These are phyloP conservation scores for Nemopilema nomurai DNA, from an alignment of 30 jellyfish, hydroid and myxozoan genomes.

Conservation along the genomic window DNA sequence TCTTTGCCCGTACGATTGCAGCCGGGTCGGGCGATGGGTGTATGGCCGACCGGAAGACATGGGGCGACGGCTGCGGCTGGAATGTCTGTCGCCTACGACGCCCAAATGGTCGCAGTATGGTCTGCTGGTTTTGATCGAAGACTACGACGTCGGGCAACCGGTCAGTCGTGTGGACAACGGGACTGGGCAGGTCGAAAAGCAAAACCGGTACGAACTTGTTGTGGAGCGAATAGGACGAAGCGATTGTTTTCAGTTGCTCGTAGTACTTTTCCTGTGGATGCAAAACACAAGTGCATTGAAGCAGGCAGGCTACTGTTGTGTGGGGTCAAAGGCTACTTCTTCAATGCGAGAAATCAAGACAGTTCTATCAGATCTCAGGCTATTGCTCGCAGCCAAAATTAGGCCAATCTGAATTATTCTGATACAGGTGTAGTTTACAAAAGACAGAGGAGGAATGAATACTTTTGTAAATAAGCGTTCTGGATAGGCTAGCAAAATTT, in stretches of 20 bases:
- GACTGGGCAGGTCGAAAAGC: constrained; percentile 70
- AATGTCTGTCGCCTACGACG: constrained; percentile 30
- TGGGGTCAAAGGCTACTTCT: too few species aligned
- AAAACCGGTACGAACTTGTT: constrained; percentile 71
- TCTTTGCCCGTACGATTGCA: constrained; percentile 6
- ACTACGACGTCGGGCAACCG: constrained; percentile 65
- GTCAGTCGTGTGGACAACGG: constrained; percentile 18
- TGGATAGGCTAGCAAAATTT: too few species aligned
- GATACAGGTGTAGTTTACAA: too few species aligned
- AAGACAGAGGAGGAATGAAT: too few species aligned
- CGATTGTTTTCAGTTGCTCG: constrained; percentile 79
- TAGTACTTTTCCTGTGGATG: constrained; percentile 65
- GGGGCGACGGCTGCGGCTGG: constrained; percentile 20
- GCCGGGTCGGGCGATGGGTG: constrained; percentile 38
- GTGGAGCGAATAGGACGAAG: constrained; percentile 85
- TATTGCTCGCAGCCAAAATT: too few species aligned
- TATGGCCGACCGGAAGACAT: constrained; percentile 29
- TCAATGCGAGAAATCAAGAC: too few species aligned
- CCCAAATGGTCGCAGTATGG: constrained; percentile 37
- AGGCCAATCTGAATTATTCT: too few species aligned
- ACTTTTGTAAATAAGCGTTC: too few species aligned
- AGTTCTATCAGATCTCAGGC: too few species aligned
- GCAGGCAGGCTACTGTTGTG: not conserved
- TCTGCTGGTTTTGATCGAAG: constrained; percentile 36
- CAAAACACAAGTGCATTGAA: not conserved